Evolutionary conservation across 2,888 invertebrate genomes (phyloP).

Genomic region (Tuta absoluta): DNA sequence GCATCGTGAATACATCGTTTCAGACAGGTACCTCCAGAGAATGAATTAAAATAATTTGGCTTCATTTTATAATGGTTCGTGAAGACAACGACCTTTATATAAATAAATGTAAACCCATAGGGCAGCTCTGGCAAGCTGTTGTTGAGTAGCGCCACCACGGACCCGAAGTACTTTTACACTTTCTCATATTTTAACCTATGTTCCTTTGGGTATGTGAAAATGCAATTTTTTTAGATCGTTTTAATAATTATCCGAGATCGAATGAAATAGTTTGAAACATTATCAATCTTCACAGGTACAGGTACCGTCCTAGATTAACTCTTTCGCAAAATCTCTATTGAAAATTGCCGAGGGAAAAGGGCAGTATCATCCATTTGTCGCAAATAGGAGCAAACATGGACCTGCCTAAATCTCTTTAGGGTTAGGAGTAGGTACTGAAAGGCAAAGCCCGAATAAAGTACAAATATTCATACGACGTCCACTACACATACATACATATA

Average conservation of each 20-base stretch:
- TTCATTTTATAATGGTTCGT: slow-evolving; percentile 1
- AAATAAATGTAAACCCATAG: too few species aligned
- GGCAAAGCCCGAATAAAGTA: not conserved
- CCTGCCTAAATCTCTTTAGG: slow-evolving; percentile 9
- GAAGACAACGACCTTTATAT: not conserved
- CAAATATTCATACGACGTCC: not conserved
- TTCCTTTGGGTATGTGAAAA: too few species aligned
- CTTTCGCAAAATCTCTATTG: not conserved
- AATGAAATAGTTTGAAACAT: not conserved
- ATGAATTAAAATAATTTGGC: not conserved
- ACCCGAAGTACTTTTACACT: too few species aligned
- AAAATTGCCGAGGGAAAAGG: slow-evolving; percentile 6
- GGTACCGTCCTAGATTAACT: not conserved
- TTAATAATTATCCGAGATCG: not conserved
- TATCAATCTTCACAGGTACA: not conserved
- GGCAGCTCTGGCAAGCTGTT: too few species aligned
- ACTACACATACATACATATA: too few species aligned
- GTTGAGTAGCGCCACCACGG: too few species aligned
- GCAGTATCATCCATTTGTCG: slow-evolving; percentile 12
- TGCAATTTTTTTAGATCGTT: too few species aligned
- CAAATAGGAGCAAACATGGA: slow-evolving; percentile 12
- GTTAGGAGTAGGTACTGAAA: not conserved
- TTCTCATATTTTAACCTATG: too few species aligned
- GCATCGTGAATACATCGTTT: not conserved
- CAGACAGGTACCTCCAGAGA: not conserved